Evolutionary conservation across 2,888 invertebrate genomes (phyloP).

Genomic region (Rotaria sp.): DNA sequence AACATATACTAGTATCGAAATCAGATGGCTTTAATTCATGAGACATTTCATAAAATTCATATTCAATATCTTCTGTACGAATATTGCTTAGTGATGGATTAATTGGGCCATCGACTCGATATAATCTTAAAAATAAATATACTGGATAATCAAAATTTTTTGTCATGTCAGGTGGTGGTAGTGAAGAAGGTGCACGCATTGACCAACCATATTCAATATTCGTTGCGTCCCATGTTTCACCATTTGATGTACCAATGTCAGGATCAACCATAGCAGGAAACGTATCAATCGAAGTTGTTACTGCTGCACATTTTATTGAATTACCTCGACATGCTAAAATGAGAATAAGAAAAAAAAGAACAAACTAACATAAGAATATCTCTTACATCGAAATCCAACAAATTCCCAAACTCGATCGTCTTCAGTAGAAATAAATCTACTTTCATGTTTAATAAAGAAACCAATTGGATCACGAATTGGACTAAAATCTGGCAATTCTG

Average conservation of each 20-base stretch:
- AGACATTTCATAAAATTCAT: constrained; percentile 16
- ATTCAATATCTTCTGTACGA: background rate
- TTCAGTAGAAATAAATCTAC: background rate
- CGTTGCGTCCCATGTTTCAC: background rate
- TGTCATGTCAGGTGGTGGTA: background rate
- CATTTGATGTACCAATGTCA: background rate
- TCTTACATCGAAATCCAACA: background rate
- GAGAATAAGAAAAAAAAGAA: background rate
- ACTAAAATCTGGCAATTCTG: background rate
- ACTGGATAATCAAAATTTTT: constrained; percentile 14
- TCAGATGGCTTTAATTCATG: background rate
- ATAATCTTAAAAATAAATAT: background rate
- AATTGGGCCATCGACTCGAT: background rate
- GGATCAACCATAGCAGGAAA: background rate
- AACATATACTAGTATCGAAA: background rate
- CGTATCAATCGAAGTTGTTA: background rate
- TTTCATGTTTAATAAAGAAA: constrained; percentile 16
- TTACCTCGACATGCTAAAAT: background rate
- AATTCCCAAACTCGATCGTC: background rate
- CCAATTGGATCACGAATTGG: background rate
- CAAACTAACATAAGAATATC: background rate
- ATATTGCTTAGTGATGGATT: background rate
- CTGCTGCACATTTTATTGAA: background rate
- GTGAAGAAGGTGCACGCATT: background rate
- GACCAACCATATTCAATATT: constrained; percentile 3